A percentile compares a stretch with the other conserved stretches of the same genome.
phyloP scores from a whole-genome alignment of 2,113 vertebrate species.

The Rhinichthys klamathensis region DNA sequence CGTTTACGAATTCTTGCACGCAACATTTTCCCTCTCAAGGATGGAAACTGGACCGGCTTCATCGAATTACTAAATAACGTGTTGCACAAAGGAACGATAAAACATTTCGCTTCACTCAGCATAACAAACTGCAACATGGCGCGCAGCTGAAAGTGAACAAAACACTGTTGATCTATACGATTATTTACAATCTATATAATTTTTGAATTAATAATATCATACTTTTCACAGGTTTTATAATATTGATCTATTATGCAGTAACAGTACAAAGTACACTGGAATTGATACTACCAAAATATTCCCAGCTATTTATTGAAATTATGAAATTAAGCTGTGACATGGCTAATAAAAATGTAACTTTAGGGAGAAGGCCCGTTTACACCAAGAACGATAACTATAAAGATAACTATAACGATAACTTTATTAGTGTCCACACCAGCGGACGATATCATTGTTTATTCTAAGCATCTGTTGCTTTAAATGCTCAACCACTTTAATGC shows the following conservation, averaged over 20 bases:
- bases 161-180: no score
- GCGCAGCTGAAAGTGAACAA: background rate
- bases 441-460: no score
- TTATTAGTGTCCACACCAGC: no score
- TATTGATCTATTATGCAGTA: background rate
- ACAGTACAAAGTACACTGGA: background rate
- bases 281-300: background rate
- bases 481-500: no score
- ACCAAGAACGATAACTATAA: no score
- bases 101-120: slow-evolving; percentile 6
- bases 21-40: background rate
- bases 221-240: background rate
- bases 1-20: background rate
- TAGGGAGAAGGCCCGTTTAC: no score
- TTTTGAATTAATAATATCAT: background rate
- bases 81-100: background rate
- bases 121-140: background rate
- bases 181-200: background rate
- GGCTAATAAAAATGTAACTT: no score
- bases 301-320: no score
- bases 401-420: no score
- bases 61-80: slow-evolving; percentile 10
- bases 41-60: background rate
- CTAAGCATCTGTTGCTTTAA: no score
- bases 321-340: no score